Percentiles rank a stretch among this genome's conserved stretches.
phyloP scores from a whole-genome alignment of 2,797 vertebrate species.

The Uromys caudimaculatus region DNA sequence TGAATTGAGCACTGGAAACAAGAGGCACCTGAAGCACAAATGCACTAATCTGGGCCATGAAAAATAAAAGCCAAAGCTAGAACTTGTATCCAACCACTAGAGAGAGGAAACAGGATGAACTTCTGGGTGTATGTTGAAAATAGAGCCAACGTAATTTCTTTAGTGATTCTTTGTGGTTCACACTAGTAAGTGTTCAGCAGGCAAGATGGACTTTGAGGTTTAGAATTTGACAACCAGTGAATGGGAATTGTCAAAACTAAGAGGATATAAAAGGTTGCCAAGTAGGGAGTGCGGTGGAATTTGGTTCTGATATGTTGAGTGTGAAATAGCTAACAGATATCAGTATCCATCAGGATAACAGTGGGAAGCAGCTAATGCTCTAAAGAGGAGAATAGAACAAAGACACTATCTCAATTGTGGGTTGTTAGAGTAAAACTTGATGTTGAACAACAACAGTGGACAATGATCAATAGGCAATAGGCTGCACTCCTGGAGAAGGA shows the following conservation, averaged over 20 bases:
- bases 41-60: background rate
- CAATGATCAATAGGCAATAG: rapidly evolving
- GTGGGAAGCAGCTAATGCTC: background rate
- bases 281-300: background rate
- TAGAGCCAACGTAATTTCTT: background rate
- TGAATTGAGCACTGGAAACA: no score
- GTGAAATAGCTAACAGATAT: background rate
- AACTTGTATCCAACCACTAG: background rate
- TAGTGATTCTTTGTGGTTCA: rapidly evolving
- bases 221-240: background rate
- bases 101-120: background rate
- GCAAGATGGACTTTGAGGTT: background rate
- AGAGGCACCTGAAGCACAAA: rapidly evolving
- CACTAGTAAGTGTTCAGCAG: background rate
- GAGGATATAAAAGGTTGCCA: background rate
- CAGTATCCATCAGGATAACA: background rate
- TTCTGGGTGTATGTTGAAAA: background rate
- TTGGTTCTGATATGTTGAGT: background rate
- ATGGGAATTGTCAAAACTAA: background rate
- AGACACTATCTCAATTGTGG: background rate
- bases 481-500: rapidly evolving
- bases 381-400: background rate
- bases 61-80: background rate
- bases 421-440: background rate
- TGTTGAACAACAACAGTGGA: background rate